These are phyloP conservation scores for Brachyopa scutellaris DNA, from an alignment of 2,888 invertebrate species.

Conservation along the genomic window DNA sequence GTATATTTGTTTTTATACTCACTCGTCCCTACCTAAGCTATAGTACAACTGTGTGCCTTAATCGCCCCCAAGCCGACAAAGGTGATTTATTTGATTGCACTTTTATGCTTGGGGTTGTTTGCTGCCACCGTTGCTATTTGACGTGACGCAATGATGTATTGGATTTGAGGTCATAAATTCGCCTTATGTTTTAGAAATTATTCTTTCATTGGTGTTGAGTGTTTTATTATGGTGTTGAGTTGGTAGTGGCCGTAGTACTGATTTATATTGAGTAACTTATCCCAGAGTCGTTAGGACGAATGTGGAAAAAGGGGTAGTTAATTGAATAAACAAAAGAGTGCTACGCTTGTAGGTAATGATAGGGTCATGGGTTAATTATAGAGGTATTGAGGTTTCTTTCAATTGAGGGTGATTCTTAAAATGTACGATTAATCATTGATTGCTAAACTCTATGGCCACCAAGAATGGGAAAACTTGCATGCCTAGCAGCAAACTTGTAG, in stretches of 20 bases:
- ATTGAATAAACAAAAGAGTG: too few species aligned
- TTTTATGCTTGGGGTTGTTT: slow-evolving; percentile 56
- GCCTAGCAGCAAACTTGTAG: too few species aligned
- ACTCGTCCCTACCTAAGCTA: too few species aligned
- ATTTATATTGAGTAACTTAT: slow-evolving; percentile 34
- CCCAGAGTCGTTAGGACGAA: background rate
- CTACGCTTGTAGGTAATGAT: too few species aligned
- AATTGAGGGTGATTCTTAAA: too few species aligned
- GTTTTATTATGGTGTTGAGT: slow-evolving; percentile 50
- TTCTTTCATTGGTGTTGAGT: slow-evolving; percentile 16
- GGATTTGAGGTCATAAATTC: slow-evolving; percentile 48
- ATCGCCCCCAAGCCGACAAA: slow-evolving; percentile 50
- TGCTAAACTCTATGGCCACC: too few species aligned
- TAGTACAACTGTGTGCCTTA: too few species aligned
- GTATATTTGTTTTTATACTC: slow-evolving; percentile 2
- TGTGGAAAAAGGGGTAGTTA: background rate
- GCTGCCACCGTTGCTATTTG: slow-evolving; percentile 50
- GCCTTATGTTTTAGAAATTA: slow-evolving; percentile 25
- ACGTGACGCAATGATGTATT: slow-evolving; percentile 60
- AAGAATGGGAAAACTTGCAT: too few species aligned
- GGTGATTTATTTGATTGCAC: slow-evolving; percentile 68
- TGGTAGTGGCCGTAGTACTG: background rate
- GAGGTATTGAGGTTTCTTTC: too few species aligned
- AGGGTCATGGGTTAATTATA: too few species aligned
- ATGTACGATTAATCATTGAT: too few species aligned